Base-by-base conservation (phyloP, 2,113 vertebrate species). In the Copsychus sechellarum region DNA sequence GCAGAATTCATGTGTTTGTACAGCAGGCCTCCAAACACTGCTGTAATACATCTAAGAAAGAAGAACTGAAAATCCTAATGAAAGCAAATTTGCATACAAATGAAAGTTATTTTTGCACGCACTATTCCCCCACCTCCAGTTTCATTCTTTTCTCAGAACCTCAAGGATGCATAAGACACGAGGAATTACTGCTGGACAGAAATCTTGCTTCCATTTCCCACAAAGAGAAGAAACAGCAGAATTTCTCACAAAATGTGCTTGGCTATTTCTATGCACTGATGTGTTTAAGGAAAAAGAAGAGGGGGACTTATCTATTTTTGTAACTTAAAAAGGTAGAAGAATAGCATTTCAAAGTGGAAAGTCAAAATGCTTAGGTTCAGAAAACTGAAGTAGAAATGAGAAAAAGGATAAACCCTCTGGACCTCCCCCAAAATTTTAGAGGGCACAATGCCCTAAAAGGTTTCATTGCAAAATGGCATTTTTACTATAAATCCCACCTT, bases 11-110 rank as follows among this genome's bases (percentile, higher is more conserved):
- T 91, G 78, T 90, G 73, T 94, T 95, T 96, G 90, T 95, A 80
- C 33, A 95, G 62, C 74, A 92, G 76, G 64, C 88, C 76, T 93
- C 87, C 67, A 80, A 96, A 86, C 48, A 29, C 92, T 81, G 67
- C 71, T 88, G 47, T 71, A 96, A 94, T 93, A 94, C 67, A 86
- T 86, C 64, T 96, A 83, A 93, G 79, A 94, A 88, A 83, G 67
- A 95, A 92, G 88, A 91, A 88, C 82, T 78, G 74, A 93, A 96
- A 95, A 83, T 78, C 92, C 92, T 96, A 94, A 93, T 94, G 90
- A 92, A 97, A 93, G 76, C 28, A 94, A 74, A 96, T 95, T 95
- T 96, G 90, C 94, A 96, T 96, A 94, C 82, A 96, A 96, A 96
- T 97, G 79, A 90, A 96, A 94, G 93, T 96, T 95, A 88, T 95